Evolutionary conservation across 1,140 invertebrate genomes (phyloP), one percentile per base, ranked within the genome.

Genomic region (Heliconius hewitsoni): DNA sequence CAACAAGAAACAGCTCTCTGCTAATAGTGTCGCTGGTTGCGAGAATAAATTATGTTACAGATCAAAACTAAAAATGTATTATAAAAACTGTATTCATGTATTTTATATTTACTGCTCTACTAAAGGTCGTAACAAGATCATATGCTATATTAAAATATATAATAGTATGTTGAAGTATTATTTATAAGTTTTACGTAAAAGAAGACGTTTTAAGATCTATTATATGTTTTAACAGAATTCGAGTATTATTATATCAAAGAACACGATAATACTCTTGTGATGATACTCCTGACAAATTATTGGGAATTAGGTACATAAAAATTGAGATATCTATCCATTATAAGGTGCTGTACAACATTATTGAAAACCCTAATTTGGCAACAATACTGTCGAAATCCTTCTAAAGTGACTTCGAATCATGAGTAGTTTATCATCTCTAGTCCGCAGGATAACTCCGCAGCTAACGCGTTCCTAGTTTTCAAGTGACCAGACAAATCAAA

Each of bases 1-100:
- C 71, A 76, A 81, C 80, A 80, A 78, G 82, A 81, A 81, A 74
- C 66, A 52, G 57, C 73, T 81, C 66, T 75, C 71, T 77, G 46
- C 42, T 77, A 79, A 74, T 76, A 83, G 71, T 57, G 60, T 71
- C 79, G 73, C 72, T 52, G 37, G 19, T 74, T 73, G n/a, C 57
- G 39, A 74, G 37, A 46, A 16, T 73, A 11, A 34, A 18, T 9
- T 70, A 18, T 27, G 13, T 66, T 42, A 30, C 74, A 66, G 34
- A 37, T 9, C 37, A 76, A 76, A 76, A 76, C 50, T 55, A 77
- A 77, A 72, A 72, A 27, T 27, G 37, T 30, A 71, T 77, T 55
- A 57, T 13, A 78, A 78, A 73, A 78, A 73, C n/a, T 70, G 42
- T 13, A 42, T 27, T 76, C 39, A 34, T 71, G 27, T 70, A 30